A percentile compares a stretch with the other conserved stretches of the same genome.
Conservation (phyloP, 1,140 invertebrate species). For the Phocides pigmalion region DNA sequence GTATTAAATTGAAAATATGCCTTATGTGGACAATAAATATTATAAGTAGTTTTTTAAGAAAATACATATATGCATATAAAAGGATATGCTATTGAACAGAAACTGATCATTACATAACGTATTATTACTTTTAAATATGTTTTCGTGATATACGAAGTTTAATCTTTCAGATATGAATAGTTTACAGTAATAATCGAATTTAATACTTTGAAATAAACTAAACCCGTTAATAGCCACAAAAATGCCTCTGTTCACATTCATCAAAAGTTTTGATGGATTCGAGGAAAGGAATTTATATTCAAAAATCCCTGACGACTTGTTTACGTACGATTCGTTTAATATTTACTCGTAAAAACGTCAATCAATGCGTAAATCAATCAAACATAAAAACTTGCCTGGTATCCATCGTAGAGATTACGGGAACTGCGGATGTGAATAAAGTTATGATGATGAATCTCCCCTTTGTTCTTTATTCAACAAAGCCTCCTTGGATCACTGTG, state of each 20-base stretch:
- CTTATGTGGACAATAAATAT: too few species aligned
- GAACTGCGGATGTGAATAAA: constrained; percentile 33
- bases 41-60: too few species aligned
- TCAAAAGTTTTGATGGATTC: constrained; percentile 6
- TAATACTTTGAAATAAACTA: background rate
- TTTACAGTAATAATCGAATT: too few species aligned
- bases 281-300: background rate
- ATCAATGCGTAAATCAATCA: constrained; percentile 2
- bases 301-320: background rate
- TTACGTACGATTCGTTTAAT: background rate
- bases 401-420: constrained; percentile 58
- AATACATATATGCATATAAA: too few species aligned
- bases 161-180: background rate
- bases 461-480: constrained; percentile 61
- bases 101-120: too few species aligned
- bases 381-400: constrained; percentile 56
- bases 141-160: too few species aligned
- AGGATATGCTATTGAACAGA: too few species aligned
- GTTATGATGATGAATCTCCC: constrained; percentile 41
- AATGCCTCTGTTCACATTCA: background rate
- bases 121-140: too few species aligned
- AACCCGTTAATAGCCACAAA: constrained; percentile 2
- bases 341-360: background rate
- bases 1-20: too few species aligned
- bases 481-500: constrained; percentile 54